phyloP scores from a whole-genome alignment of 1,140 invertebrate genomes.

The Drosophila mayri region DNA sequence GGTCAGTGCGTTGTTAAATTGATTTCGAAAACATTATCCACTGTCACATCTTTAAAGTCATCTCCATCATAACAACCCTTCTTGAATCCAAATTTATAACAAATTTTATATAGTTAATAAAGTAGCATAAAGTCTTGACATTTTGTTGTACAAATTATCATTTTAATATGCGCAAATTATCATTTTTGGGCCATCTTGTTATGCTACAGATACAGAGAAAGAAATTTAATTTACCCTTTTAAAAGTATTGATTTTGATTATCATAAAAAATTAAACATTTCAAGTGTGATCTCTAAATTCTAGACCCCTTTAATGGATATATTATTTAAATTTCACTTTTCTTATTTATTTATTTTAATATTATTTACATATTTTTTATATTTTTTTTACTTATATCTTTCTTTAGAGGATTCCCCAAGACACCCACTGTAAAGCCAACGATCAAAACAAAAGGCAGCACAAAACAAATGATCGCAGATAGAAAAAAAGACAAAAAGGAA shows the following conservation, averaged over 20 bases:
- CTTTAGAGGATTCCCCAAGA: neutral
- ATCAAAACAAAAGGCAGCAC: conserved; percentile 56
- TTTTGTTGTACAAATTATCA: conserved; percentile 20
- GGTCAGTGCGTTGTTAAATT: conserved; percentile 12
- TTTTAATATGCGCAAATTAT: conserved; percentile 9
- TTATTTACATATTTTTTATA: neutral
- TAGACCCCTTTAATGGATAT: too few species aligned
- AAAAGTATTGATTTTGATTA: neutral
- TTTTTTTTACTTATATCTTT: neutral
- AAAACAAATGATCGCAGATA: conserved; percentile 38
- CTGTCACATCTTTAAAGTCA: neutral
- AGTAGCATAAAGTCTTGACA: conserved; percentile 6
- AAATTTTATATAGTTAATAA: conserved; percentile 1
- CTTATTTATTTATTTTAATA: neutral
- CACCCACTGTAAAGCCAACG: conserved; percentile 51
- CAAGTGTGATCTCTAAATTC: neutral
- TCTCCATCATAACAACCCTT: neutral
- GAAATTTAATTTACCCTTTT: neutral
- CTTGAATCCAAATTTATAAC: conserved; percentile 7
- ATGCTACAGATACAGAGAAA: conserved; percentile 1
- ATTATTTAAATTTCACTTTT: too few species aligned
- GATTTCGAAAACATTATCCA: neutral
- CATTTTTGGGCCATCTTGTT: conserved; percentile 4
- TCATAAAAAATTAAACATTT: neutral
- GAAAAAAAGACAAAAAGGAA: conserved; percentile 8